A percentile compares a stretch with the other conserved stretches of the same genome.
Evolutionary conservation across 2,888 invertebrate species (phyloP).

Genomic region (Eurytoma californica): DNA sequence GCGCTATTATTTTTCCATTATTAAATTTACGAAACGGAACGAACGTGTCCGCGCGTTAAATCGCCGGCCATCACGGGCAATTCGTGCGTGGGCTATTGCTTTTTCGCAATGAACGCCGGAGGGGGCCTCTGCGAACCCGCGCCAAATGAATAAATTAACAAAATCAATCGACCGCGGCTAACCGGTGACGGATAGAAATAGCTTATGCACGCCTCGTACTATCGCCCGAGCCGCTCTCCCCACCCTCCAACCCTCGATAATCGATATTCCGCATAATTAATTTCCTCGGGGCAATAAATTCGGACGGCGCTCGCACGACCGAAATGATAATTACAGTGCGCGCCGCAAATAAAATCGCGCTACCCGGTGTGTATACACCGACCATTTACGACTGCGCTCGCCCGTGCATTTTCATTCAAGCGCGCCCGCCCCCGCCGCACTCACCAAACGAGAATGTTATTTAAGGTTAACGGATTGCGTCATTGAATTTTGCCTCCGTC

Average conservation of each 20-base stretch:
- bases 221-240: not conserved
- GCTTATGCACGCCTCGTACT: not conserved
- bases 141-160: slow-evolving; percentile 53
- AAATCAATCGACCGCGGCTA: slow-evolving; percentile 50
- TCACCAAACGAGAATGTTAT: slow-evolving; percentile 42
- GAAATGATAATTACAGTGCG: slow-evolving; percentile 47
- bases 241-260: slow-evolving; percentile 17
- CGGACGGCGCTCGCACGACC: not conserved
- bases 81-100: slow-evolving; percentile 34
- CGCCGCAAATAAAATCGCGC: slow-evolving; percentile 50
- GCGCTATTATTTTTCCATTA: slow-evolving; percentile 52
- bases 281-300: slow-evolving; percentile 48
- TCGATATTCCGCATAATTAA: slow-evolving; percentile 54
- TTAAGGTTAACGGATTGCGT: slow-evolving; percentile 43
- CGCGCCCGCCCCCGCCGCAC: not conserved
- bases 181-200: slow-evolving; percentile 51
- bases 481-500: slow-evolving; percentile 22
- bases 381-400: slow-evolving; percentile 15
- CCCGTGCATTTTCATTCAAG: not conserved
- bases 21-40: slow-evolving; percentile 25
- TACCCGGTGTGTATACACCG: slow-evolving; percentile 17
- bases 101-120: slow-evolving; percentile 18
- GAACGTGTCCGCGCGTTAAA: slow-evolving; percentile 13
- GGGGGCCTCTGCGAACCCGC: not conserved
- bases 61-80: slow-evolving; percentile 18